These are phyloP conservation scores for Mellivora capensis DNA, from an alignment of 2,113 vertebrate species.

Conservation along the genomic window DNA sequence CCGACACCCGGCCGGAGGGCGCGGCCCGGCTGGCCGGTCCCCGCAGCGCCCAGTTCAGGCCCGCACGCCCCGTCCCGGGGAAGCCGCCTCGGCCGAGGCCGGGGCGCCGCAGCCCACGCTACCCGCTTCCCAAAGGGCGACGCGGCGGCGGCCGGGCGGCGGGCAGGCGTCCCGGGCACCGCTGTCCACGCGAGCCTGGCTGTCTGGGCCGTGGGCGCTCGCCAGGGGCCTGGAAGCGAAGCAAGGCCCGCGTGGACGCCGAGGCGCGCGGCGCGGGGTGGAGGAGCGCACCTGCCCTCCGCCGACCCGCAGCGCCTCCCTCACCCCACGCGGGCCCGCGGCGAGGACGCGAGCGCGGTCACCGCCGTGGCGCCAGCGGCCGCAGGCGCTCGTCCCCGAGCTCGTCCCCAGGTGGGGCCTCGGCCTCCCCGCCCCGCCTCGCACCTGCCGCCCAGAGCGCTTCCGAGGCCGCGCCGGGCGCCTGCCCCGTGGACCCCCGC, in stretches of 20 bases:
- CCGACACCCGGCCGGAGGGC: background rate
- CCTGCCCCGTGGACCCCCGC: background rate
- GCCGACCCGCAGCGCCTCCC: too few species aligned
- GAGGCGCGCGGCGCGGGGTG: background rate
- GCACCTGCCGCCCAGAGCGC: background rate
- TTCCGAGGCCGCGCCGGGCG: rapidly evolving
- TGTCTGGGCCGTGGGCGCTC: rapidly evolving
- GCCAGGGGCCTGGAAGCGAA: background rate
- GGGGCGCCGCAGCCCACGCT: rapidly evolving
- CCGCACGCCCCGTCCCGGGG: background rate
- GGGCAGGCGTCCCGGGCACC: background rate
- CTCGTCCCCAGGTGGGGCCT: rapidly evolving
- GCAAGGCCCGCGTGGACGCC: rapidly evolving
- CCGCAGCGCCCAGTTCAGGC: too few species aligned
- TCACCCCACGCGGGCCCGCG: too few species aligned
- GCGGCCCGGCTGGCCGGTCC: too few species aligned
- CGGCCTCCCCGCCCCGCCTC: background rate
- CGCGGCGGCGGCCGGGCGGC: rapidly evolving
- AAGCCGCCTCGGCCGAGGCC: background rate
- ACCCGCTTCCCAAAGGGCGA: background rate
- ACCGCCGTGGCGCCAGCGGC: background rate
- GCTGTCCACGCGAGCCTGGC: rapidly evolving
- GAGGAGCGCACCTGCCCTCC: background rate
- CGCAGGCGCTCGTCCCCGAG: background rate
- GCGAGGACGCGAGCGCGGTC: rapidly evolving